Evolutionary conservation across 2,888 invertebrate genomes (phyloP), one percentile per base, ranked within the genome.

Genomic region (Epinotia bilunana): DNA sequence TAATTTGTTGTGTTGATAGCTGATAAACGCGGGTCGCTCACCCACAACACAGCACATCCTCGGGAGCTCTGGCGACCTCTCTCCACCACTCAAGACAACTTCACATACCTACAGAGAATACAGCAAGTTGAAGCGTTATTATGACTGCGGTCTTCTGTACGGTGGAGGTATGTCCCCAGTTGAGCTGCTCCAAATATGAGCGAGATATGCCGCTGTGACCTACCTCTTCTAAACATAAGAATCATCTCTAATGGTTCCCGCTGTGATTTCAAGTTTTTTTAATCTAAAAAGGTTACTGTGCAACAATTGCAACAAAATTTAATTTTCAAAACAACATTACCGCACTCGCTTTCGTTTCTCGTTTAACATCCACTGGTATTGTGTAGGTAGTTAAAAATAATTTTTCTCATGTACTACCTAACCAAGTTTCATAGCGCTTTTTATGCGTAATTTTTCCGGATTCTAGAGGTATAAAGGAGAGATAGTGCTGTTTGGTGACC

Each of bases 301-400:
- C 49, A 49, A 13, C 49, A 53, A 53, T 16, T 3, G 46, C 49
- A 49, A 13, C 49, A 53, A 53, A 53, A 49, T 49, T 16, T 5
- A 16, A 16, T 16, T 49, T 53, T 53, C 53, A 53, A 53, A 53
- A 53, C 53, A 53, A n/a, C 53, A 53, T 53, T 53, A n/a, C 53
- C 53, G n/a, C n/a, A 53, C n/a, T n/a, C 53, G n/a, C n/a, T 53
- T 39, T 39, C 39, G 2, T 53, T 53, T 53, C n/a, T n/a, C 53
- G 53, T n/a, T 53, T 53, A 1, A n/a, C 16, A n/a, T 53, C n/a
- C 13, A 6, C 53, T 13, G 53, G 53, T 53, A 53, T 53, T 53
- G n/a, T 53, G n/a, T n/a, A 53, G 53, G n/a, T n/a, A 53, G 53
- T 53, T n/a, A 53, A 53, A 53, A 53, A 53, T 53, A 53, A 53